phyloP scores from a whole-genome alignment of 2,888 invertebrate genomes.

The Dinocampus coccinellae region DNA sequence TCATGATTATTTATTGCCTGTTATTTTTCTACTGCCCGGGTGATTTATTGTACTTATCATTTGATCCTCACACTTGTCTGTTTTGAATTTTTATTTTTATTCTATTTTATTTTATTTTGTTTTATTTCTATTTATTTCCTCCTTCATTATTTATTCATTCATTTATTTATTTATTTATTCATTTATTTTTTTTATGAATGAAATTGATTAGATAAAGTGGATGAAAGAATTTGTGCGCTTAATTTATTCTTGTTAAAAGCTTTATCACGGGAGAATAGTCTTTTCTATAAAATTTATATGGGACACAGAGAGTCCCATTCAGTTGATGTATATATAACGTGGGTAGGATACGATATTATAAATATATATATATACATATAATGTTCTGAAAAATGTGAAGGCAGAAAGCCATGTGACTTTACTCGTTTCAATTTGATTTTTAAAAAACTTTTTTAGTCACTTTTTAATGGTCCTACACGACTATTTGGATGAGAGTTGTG shows the following conservation, averaged over 20 bases:
- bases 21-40: neutral
- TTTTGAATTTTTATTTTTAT: no score
- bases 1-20: conserved; percentile 20
- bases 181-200: neutral
- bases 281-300: conserved; percentile 1
- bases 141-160: no score
- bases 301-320: conserved; percentile 1
- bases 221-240: neutral
- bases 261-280: neutral
- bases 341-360: conserved; percentile 33
- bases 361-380: conserved; percentile 32
- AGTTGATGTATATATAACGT: neutral
- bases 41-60: neutral
- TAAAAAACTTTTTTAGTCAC: conserved; percentile 14
- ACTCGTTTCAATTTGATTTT: conserved; percentile 23
- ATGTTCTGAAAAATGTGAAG: conserved; percentile 18
- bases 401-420: conserved; percentile 40
- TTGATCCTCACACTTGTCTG: neutral
- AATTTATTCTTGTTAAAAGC: neutral
- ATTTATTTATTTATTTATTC: neutral
- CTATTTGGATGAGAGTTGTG: conserved; percentile 16
- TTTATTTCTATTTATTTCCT: no score
- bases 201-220: neutral
- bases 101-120: no score
- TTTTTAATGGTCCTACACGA: conserved; percentile 28